These are phyloP conservation scores for Xanthostigma xanthostigma DNA, from an alignment of 2,888 invertebrate species.

Conservation along the genomic window DNA sequence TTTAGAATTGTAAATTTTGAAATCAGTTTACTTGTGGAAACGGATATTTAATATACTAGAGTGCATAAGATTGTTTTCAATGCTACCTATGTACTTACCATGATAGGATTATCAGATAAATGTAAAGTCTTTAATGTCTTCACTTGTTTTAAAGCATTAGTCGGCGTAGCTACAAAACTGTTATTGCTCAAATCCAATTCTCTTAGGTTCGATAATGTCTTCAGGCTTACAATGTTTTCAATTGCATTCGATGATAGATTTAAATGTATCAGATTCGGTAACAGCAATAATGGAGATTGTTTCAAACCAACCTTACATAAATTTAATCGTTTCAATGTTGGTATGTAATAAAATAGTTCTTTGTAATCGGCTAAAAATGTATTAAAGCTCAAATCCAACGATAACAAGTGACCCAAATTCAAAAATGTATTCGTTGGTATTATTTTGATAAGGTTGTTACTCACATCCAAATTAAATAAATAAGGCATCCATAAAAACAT, in stretches of 20 bases:
- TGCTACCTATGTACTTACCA: conserved; percentile 23
- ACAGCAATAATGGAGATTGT: no score
- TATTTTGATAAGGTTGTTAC: conserved; percentile 47
- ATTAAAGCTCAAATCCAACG: no score
- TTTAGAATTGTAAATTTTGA: no score
- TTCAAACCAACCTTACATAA: no score
- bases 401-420: conserved; percentile 22
- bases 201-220: conserved; percentile 53
- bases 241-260: no score
- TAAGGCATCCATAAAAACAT: conserved; percentile 13
- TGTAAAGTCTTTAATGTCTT: conserved; percentile 59
- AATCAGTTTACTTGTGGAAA: no score
- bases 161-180: conserved; percentile 56
- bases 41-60: no score
- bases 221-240: conserved; percentile 38
- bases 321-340: no score
- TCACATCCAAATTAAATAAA: conserved; percentile 48
- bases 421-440: conserved; percentile 55
- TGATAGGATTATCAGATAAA: conserved; percentile 68
- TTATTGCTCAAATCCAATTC: conserved; percentile 64
- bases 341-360: no score
- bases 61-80: no score
- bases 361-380: no score
- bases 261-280: no score
- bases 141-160: conserved; percentile 57